Evolutionary conservation across 2,113 vertebrate genomes (phyloP).

Genomic region (Leptosomus discolor): DNA sequence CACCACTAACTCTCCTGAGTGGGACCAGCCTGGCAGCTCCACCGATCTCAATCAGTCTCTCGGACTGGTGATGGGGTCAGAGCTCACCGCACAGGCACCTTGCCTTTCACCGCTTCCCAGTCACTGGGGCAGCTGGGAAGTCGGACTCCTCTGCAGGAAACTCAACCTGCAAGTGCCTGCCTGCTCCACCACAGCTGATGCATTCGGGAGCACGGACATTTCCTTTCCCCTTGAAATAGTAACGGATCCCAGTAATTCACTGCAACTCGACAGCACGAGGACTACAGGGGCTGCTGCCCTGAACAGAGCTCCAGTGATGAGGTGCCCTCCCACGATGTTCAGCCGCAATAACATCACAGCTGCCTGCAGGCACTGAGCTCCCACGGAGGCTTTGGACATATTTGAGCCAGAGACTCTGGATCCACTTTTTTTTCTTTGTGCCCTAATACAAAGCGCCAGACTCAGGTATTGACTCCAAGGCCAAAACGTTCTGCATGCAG

Average conservation of each 20-base stretch:
- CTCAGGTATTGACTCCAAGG: background rate
- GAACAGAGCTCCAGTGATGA: background rate
- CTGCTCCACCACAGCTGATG: background rate
- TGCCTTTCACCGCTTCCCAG: background rate
- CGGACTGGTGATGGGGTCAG: background rate
- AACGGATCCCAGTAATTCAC: background rate
- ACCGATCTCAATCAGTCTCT: background rate
- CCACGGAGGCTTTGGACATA: accelerated
- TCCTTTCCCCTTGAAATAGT: background rate
- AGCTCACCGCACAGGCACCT: accelerated
- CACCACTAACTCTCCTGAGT: background rate
- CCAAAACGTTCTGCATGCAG: accelerated
- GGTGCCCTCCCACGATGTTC: background rate
- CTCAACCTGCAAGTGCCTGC: background rate
- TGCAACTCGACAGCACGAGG: accelerated
- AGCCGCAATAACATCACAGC: background rate
- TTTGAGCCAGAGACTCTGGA: background rate
- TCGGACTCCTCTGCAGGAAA: background rate
- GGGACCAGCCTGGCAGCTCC: background rate
- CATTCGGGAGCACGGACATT: background rate
- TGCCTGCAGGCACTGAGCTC: background rate
- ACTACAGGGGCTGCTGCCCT: background rate
- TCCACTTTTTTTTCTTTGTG: background rate
- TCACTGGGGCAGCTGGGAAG: background rate
- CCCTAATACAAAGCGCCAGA: background rate